A percentile compares a stretch with the other conserved stretches of the same genome.
Evolutionary conservation across 1,140 invertebrate genomes (phyloP).

Genomic region (Saccostrea glomerata): DNA sequence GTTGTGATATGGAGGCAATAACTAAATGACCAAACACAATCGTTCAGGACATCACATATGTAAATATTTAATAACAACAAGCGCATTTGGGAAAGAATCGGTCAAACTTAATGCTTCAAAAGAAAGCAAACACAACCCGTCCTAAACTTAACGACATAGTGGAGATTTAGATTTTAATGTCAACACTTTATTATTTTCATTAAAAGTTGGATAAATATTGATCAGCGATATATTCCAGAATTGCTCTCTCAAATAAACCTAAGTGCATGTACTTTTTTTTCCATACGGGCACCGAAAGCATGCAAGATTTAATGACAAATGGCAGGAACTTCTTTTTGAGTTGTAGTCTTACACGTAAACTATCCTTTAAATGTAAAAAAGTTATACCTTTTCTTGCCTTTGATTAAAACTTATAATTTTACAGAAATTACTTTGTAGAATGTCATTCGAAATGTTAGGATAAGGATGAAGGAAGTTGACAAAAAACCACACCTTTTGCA

Average conservation of each 20-base stretch:
- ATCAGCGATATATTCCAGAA: not conserved
- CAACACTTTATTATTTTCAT: conserved; percentile 29
- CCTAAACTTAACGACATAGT: not conserved
- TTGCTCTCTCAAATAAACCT: conserved; percentile 21
- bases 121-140: not conserved
- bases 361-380: too few relatives aligned
- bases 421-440: too few relatives aligned
- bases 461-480: too few relatives aligned
- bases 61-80: conserved; percentile 22
- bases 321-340: too few relatives aligned
- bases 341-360: too few relatives aligned
- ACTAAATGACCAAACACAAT: not conserved
- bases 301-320: too few relatives aligned
- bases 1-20: not conserved
- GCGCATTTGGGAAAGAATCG: conserved; percentile 18
- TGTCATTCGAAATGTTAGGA: too few relatives aligned
- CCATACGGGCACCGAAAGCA: too few relatives aligned
- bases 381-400: too few relatives aligned
- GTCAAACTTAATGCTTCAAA: conserved; percentile 24
- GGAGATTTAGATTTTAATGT: conserved; percentile 32
- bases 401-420: too few relatives aligned
- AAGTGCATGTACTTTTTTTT: not conserved
- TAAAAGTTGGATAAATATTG: conserved; percentile 26
- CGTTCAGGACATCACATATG: not conserved
- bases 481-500: too few relatives aligned